Evolutionary conservation across 1,140 invertebrate genomes (phyloP).

Genomic region (Trinorchestia longiramus): DNA sequence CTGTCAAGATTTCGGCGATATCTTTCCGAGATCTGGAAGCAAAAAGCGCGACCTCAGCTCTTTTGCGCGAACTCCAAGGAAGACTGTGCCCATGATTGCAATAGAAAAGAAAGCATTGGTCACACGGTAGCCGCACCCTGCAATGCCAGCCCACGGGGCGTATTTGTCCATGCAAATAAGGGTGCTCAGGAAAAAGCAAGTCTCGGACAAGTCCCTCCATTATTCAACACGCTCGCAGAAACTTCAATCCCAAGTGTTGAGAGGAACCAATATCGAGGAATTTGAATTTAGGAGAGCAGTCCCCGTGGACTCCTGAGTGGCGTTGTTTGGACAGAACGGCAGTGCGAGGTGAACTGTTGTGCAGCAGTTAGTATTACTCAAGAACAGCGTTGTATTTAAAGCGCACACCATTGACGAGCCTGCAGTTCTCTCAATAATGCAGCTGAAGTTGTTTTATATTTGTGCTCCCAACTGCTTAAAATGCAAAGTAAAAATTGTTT

Average conservation of each 20-base stretch:
- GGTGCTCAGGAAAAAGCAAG: conserved; percentile 48
- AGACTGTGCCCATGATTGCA: conserved; percentile 3
- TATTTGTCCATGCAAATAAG: conserved; percentile 54
- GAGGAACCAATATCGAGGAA: conserved; percentile 52
- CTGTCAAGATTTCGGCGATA: neutral
- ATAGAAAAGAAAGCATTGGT: conserved; percentile 38
- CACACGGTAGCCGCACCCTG: neutral
- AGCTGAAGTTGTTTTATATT: neutral
- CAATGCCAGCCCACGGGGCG: conserved; percentile 31
- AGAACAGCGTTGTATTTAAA: neutral
- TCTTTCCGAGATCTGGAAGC: neutral
- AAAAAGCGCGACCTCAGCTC: neutral
- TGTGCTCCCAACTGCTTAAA: neutral
- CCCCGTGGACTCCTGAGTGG: conserved; percentile 23
- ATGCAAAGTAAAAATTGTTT: too few species aligned
- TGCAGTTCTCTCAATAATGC: neutral
- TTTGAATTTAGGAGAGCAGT: conserved; percentile 55
- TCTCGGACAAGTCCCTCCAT: conserved; percentile 53
- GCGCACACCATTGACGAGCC: too few species aligned
- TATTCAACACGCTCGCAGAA: conserved; percentile 55
- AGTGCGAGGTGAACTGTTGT: neutral
- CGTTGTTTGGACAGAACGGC: conserved; percentile 29
- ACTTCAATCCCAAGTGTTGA: conserved; percentile 55
- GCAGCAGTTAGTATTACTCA: neutral
- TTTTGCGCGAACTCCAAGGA: neutral